Percentiles rank a stretch among this genome's conserved stretches.
These are phyloP conservation scores for Lycocerus yunnanus DNA, from an alignment of 2,888 invertebrate species.

Conservation along the genomic window DNA sequence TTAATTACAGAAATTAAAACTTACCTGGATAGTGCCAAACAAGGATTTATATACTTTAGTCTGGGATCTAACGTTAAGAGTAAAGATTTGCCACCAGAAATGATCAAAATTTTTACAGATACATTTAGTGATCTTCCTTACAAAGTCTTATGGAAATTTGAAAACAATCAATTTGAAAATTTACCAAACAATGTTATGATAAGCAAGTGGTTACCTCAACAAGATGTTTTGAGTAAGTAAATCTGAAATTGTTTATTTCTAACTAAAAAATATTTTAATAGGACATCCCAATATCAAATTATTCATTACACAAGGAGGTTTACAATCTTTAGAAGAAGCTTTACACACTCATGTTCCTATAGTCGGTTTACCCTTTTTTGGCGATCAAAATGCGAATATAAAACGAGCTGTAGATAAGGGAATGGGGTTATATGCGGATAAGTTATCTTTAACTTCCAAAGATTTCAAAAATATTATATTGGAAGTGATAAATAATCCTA, in stretches of 20 bases:
- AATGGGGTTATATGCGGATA: not conserved
- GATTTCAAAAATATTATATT: not conserved
- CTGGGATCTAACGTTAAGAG: slow-evolving; percentile 8
- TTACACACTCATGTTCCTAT: not conserved
- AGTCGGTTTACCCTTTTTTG: not conserved
- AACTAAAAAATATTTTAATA: too few relatives aligned
- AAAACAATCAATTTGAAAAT: slow-evolving; percentile 42
- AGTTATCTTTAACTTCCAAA: not conserved
- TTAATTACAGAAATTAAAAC: not conserved
- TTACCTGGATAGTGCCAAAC: not conserved
- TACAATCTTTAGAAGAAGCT: not conserved
- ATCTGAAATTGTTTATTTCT: not conserved
- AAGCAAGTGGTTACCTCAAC: slow-evolving; percentile 54
- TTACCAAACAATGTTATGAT: slow-evolving; percentile 52
- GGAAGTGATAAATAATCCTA: not conserved
- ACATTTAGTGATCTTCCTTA: slow-evolving; percentile 53
- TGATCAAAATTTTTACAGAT: slow-evolving; percentile 43
- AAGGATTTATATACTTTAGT: slow-evolving; percentile 35
- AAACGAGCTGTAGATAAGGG: not conserved
- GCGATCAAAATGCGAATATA: not conserved
- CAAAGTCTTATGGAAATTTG: slow-evolving; percentile 57
- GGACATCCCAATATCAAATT: not conserved
- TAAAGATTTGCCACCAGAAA: slow-evolving; percentile 33
- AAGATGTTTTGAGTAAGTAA: slow-evolving; percentile 51
- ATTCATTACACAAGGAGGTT: slow-evolving; percentile 19